Base-by-base conservation (phyloP, 2,797 vertebrate genomes). In the Petrocephalus sullivani region DNA sequence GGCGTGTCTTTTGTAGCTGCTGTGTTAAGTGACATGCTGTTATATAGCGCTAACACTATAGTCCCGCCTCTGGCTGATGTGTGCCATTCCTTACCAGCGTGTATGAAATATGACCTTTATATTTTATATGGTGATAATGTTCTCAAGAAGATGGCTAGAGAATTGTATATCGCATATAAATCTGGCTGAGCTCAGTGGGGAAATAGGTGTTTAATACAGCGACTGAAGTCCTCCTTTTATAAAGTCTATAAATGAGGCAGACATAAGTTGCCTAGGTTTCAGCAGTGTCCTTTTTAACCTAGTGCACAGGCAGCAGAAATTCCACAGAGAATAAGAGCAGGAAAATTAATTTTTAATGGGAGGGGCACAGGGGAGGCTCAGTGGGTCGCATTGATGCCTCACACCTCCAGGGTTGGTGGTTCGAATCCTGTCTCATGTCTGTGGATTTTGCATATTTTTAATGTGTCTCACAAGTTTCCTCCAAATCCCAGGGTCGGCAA, bases 11-110 rank as follows among this genome's bases (percentile, higher is more conserved):
- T 85, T 49, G 88, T 88, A 57, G 82, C 75, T 84, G 19, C 82
- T 41, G 81, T 85, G 49, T 85, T 54, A 88, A 92, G 87, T 91
- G 60, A 85, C 46, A 87, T 91, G 89, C 87, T 90, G 82, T 92
- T 93, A 51, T 88, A 87, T 88, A 90, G 87, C 89, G 87, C 92
- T 94, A 89, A 82, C 93, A 93, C 16, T 41, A 19, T 94, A 93
- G 67, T 92, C 91, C 92, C 91, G 90, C 92, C 92, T 93, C 92
- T 94, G 93, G 91, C 92, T 93, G 92, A 90, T 93, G 92, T 94
- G 94, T 91, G 94, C 94, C 95, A 94, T 93, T 92, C 95, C 93
- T 96, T 64, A 95, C 95, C 95, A 95, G 92, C 88, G 82, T 90
- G 87, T 88, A 90, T 71, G 89, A 58, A 21, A 92, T 92, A 51